These are phyloP conservation scores for Scyliorhinus canicula DNA, from an alignment of 2,797 vertebrate genomes.

Conservation along the genomic window DNA sequence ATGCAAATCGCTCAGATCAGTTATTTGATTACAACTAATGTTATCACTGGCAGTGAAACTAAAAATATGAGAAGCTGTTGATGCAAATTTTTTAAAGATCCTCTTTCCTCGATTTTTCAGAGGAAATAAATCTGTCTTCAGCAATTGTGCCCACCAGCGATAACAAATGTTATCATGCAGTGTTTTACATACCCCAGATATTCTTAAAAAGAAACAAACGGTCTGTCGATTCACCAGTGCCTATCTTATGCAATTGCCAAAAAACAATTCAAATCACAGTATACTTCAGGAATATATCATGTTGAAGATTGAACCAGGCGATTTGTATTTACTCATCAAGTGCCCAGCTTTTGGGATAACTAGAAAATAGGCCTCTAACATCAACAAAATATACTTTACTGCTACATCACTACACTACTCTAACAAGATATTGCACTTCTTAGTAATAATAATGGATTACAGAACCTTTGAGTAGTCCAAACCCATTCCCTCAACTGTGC, in stretches of 20 bases:
- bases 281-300: not conserved
- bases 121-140: not conserved
- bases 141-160: not conserved
- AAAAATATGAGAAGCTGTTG: not conserved
- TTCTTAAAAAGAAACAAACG: not conserved
- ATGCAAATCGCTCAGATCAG: not conserved
- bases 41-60: not conserved
- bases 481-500: not conserved
- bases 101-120: not conserved
- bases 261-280: not conserved
- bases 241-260: not conserved
- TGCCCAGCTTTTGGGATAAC: not conserved
- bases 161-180: not conserved
- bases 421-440: not conserved
- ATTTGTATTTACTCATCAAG: not conserved
- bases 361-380: not conserved
- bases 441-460: not conserved
- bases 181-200: not conserved
- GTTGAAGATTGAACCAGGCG: not conserved
- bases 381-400: not conserved
- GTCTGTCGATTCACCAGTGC: not conserved
- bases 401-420: not conserved
- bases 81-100: not conserved
- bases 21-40: not conserved
- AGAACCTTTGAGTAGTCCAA: no score